Conservation (phyloP, 2,113 vertebrate species). For the cattle (Bos taurus) region DNA sequence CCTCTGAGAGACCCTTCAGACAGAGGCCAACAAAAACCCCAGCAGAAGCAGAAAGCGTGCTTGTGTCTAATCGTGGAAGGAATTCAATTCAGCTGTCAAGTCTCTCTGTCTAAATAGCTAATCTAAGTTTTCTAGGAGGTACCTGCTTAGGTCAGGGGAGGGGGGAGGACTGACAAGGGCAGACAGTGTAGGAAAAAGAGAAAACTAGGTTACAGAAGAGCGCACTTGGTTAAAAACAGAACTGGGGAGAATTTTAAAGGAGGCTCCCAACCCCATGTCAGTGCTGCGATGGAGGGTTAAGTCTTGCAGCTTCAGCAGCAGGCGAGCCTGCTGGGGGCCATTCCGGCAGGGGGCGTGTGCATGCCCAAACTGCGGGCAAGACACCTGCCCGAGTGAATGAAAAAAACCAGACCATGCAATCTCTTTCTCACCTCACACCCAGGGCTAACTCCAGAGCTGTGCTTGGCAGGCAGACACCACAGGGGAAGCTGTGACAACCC, state of each 20-base stretch:
- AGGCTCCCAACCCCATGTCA: slow-evolving; percentile 80
- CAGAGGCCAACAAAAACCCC: slow-evolving; percentile 77
- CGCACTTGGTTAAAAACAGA: slow-evolving; percentile 76
- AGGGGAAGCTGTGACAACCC: slow-evolving; percentile 90
- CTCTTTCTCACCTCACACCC: slow-evolving; percentile 92
- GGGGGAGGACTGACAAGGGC: slow-evolving; percentile 58
- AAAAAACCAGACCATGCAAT: slow-evolving; percentile 90
- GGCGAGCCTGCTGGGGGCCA: slow-evolving; percentile 74
- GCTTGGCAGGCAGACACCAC: slow-evolving; percentile 92
- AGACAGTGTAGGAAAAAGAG: slow-evolving; percentile 66
- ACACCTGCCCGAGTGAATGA: slow-evolving; percentile 81
- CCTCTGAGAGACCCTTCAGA: slow-evolving; percentile 72
- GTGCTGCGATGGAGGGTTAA: slow-evolving; percentile 71
- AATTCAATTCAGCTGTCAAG: slow-evolving; percentile 69
- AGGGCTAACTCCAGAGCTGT: slow-evolving; percentile 91
- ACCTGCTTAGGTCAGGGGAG: slow-evolving; percentile 60
- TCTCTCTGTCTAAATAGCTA: slow-evolving; percentile 77
- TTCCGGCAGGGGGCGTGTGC: slow-evolving; percentile 73
- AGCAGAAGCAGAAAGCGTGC: slow-evolving; percentile 80
- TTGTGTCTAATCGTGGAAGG: slow-evolving; percentile 65
- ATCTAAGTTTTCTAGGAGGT: slow-evolving; percentile 74
- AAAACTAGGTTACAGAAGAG: slow-evolving; percentile 69
- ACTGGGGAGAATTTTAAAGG: slow-evolving; percentile 75
- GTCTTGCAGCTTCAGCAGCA: slow-evolving; percentile 75
- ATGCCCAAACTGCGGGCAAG: slow-evolving; percentile 81